Base-by-base conservation (phyloP, 2,888 invertebrate genomes). In the Macaria notata region DNA sequence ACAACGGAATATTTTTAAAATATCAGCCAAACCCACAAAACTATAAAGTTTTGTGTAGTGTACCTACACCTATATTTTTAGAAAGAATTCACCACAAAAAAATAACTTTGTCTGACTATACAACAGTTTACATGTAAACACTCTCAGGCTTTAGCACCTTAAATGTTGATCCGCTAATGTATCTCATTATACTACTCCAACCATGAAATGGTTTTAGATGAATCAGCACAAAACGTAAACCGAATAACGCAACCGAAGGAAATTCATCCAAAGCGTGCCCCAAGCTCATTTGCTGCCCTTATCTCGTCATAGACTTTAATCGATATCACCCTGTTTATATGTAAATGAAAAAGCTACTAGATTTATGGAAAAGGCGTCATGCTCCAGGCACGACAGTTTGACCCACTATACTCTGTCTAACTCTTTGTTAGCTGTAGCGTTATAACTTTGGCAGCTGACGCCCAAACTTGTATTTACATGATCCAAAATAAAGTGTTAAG, bases 201-300 rank as follows among this genome's bases (percentile, higher is more conserved):
- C 44, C 9, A 36, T 52, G 33, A 45, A 46, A 53, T 53, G 53
- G 19, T 41, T 46, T 62, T 54, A 36, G 33, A 61, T 68, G 62
- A 63, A 46, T 45, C 57, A 53, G 41, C 48, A 48, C 9, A 44
- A 66, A 56, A 64, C 44, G 2, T 30, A 31, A 62, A 49, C 19
- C 56, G 42, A 56, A 31, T 33, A 68, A 69, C 59, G 64, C 61
- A 61, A 61, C 64, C 49, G 51, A 54, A 63, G 60, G 46, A 51
- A 58, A 63, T 52, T 54, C 57, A 61, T 61, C 52, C 53, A 49
- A 49, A 57, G 57, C 52, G 41, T 49, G 49, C 42, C 29, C 45
- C 48, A 53, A 49, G 30, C n/a, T 45, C 41, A 49, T 45, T 49
- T 41, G 49, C 42, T 29, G 36, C 31, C 19, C 3, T 31, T 33